These are phyloP conservation scores for Trisateles emortualis DNA, from an alignment of 2,888 invertebrate genomes.

Conservation along the genomic window DNA sequence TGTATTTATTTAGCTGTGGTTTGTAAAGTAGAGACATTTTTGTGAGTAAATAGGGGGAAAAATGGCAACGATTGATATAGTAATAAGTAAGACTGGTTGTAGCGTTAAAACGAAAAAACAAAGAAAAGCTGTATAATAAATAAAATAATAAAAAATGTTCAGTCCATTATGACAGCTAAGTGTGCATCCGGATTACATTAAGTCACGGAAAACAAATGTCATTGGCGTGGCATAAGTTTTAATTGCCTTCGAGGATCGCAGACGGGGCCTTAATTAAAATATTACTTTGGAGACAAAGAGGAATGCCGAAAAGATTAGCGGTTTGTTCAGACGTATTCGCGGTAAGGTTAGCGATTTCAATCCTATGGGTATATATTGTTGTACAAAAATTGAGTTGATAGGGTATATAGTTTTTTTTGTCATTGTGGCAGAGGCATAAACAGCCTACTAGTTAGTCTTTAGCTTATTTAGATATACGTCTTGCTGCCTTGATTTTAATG, in stretches of 20 bases:
- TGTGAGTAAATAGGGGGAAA: too few species aligned
- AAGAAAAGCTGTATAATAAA: slow-evolving; percentile 10
- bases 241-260: slow-evolving; percentile 64
- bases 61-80: too few species aligned
- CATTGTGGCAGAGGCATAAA: too few species aligned
- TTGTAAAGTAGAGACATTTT: too few species aligned
- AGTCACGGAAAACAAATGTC: slow-evolving; percentile 75
- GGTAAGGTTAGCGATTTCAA: slow-evolving; percentile 11
- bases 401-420: too few species aligned
- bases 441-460: too few species aligned
- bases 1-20: too few species aligned
- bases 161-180: slow-evolving; percentile 54
- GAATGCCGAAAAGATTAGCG: slow-evolving; percentile 71
- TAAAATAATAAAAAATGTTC: slow-evolving; percentile 27
- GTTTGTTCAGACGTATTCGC: slow-evolving; percentile 43
- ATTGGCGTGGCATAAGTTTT: slow-evolving; percentile 69
- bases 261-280: slow-evolving; percentile 75
- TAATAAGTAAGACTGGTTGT: too few species aligned
- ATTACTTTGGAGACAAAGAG: slow-evolving; percentile 74
- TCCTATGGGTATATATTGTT: not conserved
- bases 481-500: too few species aligned
- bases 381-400: too few species aligned
- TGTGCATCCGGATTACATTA: slow-evolving; percentile 69
- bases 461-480: too few species aligned
- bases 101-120: slow-evolving; percentile 11